A percentile compares a stretch with the other conserved stretches of the same genome.
These are phyloP conservation scores for Alviniconcha marisindica DNA, from an alignment of 1,140 invertebrate genomes.

Conservation along the genomic window DNA sequence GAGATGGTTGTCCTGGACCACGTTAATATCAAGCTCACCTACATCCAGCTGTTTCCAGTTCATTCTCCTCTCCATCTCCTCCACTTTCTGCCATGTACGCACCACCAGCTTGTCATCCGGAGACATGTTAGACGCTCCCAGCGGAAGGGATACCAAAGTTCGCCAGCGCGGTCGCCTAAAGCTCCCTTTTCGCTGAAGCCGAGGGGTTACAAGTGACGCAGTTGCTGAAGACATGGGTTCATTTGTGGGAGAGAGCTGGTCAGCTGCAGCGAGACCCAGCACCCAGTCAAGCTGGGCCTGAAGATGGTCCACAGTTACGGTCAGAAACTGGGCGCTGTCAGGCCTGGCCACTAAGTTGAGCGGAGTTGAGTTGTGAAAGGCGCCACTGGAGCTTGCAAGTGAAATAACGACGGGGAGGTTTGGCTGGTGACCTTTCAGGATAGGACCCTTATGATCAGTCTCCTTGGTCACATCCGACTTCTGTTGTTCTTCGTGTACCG, in stretches of 20 bases:
- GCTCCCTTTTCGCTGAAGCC: slow-evolving; percentile 27
- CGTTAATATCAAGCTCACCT: slow-evolving; percentile 33
- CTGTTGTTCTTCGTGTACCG: too few species aligned
- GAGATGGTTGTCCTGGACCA: slow-evolving; percentile 29
- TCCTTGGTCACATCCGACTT: too few species aligned
- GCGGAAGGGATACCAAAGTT: slow-evolving; percentile 24
- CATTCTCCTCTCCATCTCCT: slow-evolving; percentile 25
- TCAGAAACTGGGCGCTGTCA: background rate
- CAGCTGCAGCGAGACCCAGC: slow-evolving; percentile 13
- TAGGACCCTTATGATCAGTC: too few species aligned
- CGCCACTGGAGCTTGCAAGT: too few species aligned
- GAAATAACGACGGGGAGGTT: background rate
- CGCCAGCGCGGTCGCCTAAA: slow-evolving; percentile 35
- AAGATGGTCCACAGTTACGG: slow-evolving; percentile 17
- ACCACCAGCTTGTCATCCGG: background rate
- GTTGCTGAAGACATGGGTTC: background rate
- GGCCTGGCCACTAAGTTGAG: background rate
- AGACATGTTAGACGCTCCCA: background rate
- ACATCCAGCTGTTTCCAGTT: slow-evolving; percentile 11
- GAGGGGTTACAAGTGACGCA: slow-evolving; percentile 24
- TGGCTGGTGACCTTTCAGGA: background rate
- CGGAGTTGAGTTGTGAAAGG: background rate
- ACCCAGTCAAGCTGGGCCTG: slow-evolving; percentile 7
- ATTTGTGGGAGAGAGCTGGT: background rate
- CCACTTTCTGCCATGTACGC: slow-evolving; percentile 39